Conservation (phyloP, 2,888 invertebrate genomes). For the Syritta pipiens region DNA sequence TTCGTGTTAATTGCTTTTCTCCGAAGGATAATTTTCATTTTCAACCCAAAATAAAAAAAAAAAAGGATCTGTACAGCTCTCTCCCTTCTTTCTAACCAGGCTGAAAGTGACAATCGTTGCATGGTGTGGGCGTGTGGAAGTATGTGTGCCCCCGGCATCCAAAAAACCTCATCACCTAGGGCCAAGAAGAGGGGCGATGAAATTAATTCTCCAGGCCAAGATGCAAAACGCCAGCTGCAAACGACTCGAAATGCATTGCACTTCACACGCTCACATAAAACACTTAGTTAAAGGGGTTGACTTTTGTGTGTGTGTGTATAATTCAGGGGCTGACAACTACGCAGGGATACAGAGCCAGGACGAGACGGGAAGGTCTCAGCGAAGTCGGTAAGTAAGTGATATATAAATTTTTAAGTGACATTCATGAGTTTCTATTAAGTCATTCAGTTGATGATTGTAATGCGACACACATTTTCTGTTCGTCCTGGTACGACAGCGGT, state of each 20-base stretch:
- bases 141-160: neutral
- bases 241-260: constrained; percentile 51
- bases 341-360: no score
- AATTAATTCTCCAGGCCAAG: constrained; percentile 48
- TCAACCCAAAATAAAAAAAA: constrained; percentile 7
- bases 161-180: constrained; percentile 19
- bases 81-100: neutral
- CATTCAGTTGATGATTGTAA: constrained; percentile 64
- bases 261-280: constrained; percentile 46
- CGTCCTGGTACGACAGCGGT: constrained; percentile 41
- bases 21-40: constrained; percentile 50
- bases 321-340: no score
- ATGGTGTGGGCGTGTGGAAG: no score
- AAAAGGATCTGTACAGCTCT: neutral
- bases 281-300: constrained; percentile 43
- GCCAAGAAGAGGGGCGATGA: neutral
- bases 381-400: constrained; percentile 58
- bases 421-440: constrained; percentile 69
- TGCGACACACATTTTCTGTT: constrained; percentile 47
- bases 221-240: constrained; percentile 48
- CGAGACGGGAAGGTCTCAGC: constrained; percentile 7
- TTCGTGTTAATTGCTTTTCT: constrained; percentile 67
- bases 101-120: constrained; percentile 29
- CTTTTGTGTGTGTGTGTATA: constrained; percentile 6
- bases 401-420: constrained; percentile 67